Evolutionary conservation across 2,113 vertebrate genomes (phyloP), one percentile per base, ranked within the genome.

Genomic region (Etheostoma spectabile): DNA sequence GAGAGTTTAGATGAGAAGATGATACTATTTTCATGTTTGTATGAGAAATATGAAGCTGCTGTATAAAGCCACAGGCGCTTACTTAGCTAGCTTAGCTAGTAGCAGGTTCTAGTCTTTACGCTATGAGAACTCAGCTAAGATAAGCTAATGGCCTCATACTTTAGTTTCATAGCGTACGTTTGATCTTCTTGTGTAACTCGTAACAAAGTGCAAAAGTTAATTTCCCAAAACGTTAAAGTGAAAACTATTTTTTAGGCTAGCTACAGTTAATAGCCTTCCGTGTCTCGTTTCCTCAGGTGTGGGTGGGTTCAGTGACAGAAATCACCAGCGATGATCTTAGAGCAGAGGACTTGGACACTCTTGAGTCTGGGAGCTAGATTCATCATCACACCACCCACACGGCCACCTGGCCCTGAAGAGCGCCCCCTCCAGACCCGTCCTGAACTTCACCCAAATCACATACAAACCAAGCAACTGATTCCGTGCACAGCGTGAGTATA

Each of bases 401-500:
- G 96, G 97, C 1, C 92, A 96, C 70, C 91, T 98, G 87, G 95
- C 95, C 59, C 86, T 98, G 75, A 97, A 96, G 86, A 94, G 86
- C 6, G 87, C 93, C 92, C 93, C 96, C 38, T 94, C 92, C 62
- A 92, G 83, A 45, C 96, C 89, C 38, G 95, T 97, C 86, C 92
- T 97, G 74, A 97, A 94, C 95, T 97, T 99, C 90, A 98, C 96
- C 15, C 96, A 98, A 86, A 74, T 77, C 94, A 97, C 74, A 94
- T 97, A 69, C 87, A 92, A 8, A 88, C 92, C 10, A 91, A 92
- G 19, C 95, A 95, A 30, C 92, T 99, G 42, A 85, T 97, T 98
- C 97, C 81, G 87, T 95, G 45, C 97, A 99, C 77, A 93, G 79
- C 19, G 97, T 97, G 91, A 90, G 95, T 6, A 16, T 21, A 2